Conservation (phyloP, 2,113 vertebrate species). For the Conger conger region DNA sequence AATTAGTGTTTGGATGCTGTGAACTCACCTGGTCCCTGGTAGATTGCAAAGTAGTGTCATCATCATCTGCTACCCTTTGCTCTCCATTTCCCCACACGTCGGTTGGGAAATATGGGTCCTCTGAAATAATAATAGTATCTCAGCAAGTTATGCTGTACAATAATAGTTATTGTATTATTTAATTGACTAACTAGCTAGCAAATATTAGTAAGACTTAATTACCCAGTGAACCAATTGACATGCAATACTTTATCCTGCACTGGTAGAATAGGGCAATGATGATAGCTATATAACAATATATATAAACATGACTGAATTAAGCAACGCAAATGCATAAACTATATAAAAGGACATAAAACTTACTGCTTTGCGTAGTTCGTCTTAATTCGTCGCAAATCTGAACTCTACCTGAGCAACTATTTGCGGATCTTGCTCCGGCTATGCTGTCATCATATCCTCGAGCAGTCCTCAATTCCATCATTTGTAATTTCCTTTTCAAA, state of each 20-base stretch:
- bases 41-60: constrained; percentile 39
- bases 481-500: constrained; percentile 20
- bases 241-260: too few species aligned
- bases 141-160: neutral
- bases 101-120: neutral
- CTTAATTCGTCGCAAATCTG: constrained; percentile 6
- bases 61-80: neutral
- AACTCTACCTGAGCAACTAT: neutral
- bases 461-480: neutral
- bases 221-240: too few species aligned
- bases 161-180: neutral
- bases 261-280: too few species aligned
- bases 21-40: neutral
- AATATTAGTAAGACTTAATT: neutral
- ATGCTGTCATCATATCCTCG: neutral
- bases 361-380: neutral
- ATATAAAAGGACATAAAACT: neutral
- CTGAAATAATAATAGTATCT: neutral
- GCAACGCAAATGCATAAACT: neutral
- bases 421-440: neutral
- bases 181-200: neutral
- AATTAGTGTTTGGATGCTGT: neutral
- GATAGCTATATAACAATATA: neutral
- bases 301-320: neutral
- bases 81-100: neutral